Percentiles rank a stretch among this genome's conserved stretches.
phyloP scores from a whole-genome alignment of 1,140 invertebrate species.

The Rhizoglyphus robini region DNA sequence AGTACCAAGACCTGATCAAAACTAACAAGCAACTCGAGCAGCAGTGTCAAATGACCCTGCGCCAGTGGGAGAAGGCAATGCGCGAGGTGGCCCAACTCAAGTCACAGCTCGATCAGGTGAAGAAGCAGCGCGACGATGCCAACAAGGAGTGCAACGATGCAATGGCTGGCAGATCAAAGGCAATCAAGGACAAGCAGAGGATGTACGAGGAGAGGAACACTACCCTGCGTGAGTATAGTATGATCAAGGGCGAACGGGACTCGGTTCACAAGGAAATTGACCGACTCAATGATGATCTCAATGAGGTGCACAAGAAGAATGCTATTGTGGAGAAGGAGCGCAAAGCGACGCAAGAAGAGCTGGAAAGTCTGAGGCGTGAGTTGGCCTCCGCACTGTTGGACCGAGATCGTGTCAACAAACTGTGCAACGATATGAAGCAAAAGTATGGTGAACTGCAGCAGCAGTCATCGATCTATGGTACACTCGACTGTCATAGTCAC shows the following conservation, averaged over 20 bases:
- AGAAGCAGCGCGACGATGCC: constrained; percentile 59
- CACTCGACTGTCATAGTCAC: too few relatives aligned
- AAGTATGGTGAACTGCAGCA: constrained; percentile 55
- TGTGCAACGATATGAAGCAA: constrained; percentile 60
- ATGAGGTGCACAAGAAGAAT: constrained; percentile 61
- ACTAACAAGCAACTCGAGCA: constrained; percentile 51
- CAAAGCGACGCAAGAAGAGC: constrained; percentile 57
- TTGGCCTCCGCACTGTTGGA: constrained; percentile 66
- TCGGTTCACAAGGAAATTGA: constrained; percentile 94
- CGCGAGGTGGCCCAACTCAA: constrained; percentile 63
- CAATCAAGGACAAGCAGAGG: constrained; percentile 62
- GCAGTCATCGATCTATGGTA: not conserved
- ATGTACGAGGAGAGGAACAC: constrained; percentile 73
- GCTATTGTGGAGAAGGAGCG: constrained; percentile 65
- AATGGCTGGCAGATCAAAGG: constrained; percentile 54
- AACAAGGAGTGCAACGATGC: constrained; percentile 63
- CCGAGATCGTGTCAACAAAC: constrained; percentile 66
- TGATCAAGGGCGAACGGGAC: constrained; percentile 83
- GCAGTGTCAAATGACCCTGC: constrained; percentile 67
- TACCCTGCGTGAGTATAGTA: constrained; percentile 64
- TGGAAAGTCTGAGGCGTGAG: constrained; percentile 56
- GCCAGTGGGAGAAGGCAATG: constrained; percentile 71
- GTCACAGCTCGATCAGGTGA: constrained; percentile 52
- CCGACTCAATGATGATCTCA: constrained; percentile 78
- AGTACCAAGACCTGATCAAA: not conserved